Base-by-base conservation (phyloP, 2,888 invertebrate genomes). In the Chironomus riparius region DNA sequence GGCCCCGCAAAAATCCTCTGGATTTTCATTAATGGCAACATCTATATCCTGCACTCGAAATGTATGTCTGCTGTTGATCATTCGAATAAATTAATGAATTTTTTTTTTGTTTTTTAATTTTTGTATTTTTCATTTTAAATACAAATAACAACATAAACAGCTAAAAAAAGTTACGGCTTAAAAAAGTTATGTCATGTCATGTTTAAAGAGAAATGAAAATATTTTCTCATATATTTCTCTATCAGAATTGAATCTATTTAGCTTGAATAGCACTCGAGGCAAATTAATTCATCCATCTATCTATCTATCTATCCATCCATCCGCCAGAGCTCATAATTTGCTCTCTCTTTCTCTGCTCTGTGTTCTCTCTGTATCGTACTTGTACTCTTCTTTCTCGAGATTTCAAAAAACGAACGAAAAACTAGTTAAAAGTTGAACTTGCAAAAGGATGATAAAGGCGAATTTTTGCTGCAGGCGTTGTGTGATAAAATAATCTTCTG, bases 181-280 rank as follows among this genome's bases (percentile, higher is more conserved):
- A 38, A 38, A 38, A 38, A 38, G 38, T 38, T 38, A 38, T 38
- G 38, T 38, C 38, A 56, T 56, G 56, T 56, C 56, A 56, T 56
- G 56, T 56, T 56, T 56, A 7, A 10, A 38, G 38, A 38, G 38
- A 38, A 38, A 38, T 38, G 21, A 62, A 62, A 65, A 65, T 24
- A 12, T 38, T 38, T 38, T 38, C 38, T 65, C 65, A 65, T 65
- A 21, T 65, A 13, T 12, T 21, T 10, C 65, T 65, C 21, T 65
- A 65, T 65, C 65, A 56, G 65, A 10, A 24, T 65, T 65, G 65
- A 65, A 65, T 65, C 65, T 65, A 65, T 65, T 65, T 65, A 65
- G 65, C 21, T 62, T 12, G 5, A 21, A 18, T 24, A 21, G 6
- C 21, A 21, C 65, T 24, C 12, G 10, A 24, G 65, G 65, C 65